Percentiles rank a stretch among this genome's conserved stretches.
Evolutionary conservation across 2,113 vertebrate species (phyloP).

Genomic region (Polypterus senegalus): DNA sequence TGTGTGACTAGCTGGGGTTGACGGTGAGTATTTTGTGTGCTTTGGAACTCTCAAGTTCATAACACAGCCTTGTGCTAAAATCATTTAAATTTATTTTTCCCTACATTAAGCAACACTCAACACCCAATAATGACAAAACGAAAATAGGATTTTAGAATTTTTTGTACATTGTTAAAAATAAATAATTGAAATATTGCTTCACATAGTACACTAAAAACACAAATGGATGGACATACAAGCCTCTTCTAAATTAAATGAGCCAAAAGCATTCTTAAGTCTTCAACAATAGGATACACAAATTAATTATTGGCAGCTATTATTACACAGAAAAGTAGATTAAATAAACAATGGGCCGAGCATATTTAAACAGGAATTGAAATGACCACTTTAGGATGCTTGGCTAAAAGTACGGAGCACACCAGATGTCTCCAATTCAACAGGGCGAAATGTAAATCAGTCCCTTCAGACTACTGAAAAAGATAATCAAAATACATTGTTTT

Average conservation of each 20-base stretch:
- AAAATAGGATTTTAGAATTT: too few relatives aligned
- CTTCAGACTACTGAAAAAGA: conserved; percentile 51
- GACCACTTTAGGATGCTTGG: conserved; percentile 31
- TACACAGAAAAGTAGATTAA: conserved; percentile 48
- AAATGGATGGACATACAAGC: neutral
- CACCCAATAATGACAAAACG: too few relatives aligned
- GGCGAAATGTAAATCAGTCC: conserved; percentile 52
- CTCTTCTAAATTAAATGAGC: too few relatives aligned
- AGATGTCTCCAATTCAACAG: conserved; percentile 62
- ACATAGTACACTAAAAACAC: neutral
- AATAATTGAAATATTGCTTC: too few relatives aligned
- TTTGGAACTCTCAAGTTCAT: too few relatives aligned
- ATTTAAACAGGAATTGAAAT: conserved; percentile 58
- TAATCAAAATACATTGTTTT: conserved; percentile 59
- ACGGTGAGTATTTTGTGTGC: too few relatives aligned
- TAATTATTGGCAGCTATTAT: conserved; percentile 48
- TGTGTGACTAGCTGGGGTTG: too few relatives aligned
- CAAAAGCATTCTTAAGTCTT: neutral
- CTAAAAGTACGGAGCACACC: conserved; percentile 43
- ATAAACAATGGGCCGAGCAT: conserved; percentile 53
- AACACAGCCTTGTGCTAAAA: too few relatives aligned
- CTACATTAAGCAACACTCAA: too few relatives aligned
- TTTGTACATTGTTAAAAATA: too few relatives aligned
- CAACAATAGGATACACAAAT: conserved; percentile 26
- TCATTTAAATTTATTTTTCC: too few relatives aligned